A percentile compares a stretch with the other conserved stretches of the same genome.
Evolutionary conservation across 2,888 invertebrate species (phyloP).

Genomic region (Cynaeus angustus): DNA sequence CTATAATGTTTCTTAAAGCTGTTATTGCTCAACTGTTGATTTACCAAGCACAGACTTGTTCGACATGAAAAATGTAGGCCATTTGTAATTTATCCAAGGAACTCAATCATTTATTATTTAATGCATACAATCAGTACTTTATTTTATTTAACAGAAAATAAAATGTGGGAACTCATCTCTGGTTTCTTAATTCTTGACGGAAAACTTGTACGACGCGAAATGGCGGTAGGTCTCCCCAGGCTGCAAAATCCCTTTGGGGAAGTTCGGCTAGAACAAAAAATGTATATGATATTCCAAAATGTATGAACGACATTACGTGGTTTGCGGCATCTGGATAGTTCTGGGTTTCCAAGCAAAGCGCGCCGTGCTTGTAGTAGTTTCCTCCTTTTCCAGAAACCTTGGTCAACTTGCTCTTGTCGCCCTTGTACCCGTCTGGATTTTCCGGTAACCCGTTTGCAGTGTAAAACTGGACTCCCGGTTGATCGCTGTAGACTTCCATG

Average conservation of each 20-base stretch:
- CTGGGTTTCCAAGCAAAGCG: constrained; percentile 93
- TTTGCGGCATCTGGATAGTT: constrained; percentile 94
- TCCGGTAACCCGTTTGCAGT: constrained; percentile 86
- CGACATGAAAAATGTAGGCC: too few species aligned
- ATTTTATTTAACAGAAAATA: background rate
- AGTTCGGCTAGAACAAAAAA: constrained; percentile 77
- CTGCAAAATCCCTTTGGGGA: constrained; percentile 82
- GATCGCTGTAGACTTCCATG: constrained; percentile 87
- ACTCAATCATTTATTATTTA: background rate
- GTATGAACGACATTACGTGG: constrained; percentile 75
- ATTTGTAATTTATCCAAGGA: too few species aligned
- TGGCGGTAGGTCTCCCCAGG: constrained; percentile 84
- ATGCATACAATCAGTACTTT: background rate
- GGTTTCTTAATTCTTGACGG: constrained; percentile 51
- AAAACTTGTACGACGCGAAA: constrained; percentile 68
- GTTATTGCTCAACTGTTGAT: too few species aligned
- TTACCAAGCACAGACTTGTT: too few species aligned
- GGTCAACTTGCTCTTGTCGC: constrained; percentile 51
- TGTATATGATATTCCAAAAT: background rate
- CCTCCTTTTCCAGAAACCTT: constrained; percentile 62
- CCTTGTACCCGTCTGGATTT: constrained; percentile 61
- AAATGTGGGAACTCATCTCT: background rate
- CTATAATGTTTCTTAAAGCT: too few species aligned
- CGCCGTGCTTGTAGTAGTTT: constrained; percentile 72
- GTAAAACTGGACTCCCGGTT: constrained; percentile 94